Evolutionary conservation across 2,113 vertebrate species (phyloP), one percentile per base, ranked within the genome.

Genomic region (Apus apus): DNA sequence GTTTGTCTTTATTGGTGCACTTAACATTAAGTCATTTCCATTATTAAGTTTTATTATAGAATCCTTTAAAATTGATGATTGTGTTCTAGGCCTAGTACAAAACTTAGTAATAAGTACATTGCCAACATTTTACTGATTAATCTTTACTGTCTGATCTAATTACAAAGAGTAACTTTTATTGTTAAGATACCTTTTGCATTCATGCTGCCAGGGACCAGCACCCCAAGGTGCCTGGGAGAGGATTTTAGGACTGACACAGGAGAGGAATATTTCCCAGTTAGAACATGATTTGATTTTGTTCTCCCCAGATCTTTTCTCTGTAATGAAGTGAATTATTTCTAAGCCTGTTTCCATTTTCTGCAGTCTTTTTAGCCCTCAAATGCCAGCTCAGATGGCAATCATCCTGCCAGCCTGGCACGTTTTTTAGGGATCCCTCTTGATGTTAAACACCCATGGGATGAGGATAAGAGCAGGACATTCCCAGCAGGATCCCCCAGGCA

Each of bases 271-370:
- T 64, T 62, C 36, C 48, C 56, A 48, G 25, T 61, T 65, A 50
- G 6, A 66, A 61, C 3, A 27, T 1, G 0, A 1, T 11, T 30
- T 1, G 3, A 5, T 46, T 80, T 75, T 62, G 79, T 32, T 15
- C 50, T 64, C 74, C 19, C 21, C 11, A 3, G 13, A n/a, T 13
- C 46, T 75, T 60, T 46, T 53, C 43, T 45, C 8, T 17, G 4
- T 29, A 57, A 77, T 32, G 19, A 85, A 53, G 27, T 45, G 48
- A 72, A n/a, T 67, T 50, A 8, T 71, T 88, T 62, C 56, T 23
- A 51, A 38, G 13, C 36, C 22, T 19, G 15, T 29, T 21, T 64
- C 62, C 26, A 22, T 45, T 58, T 74, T 46, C 56, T 48, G 21
- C 27, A 6, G 13, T 43, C 15, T 16, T 67, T 61, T n/a, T 11